Conservation (phyloP, 2,888 invertebrate species). For the Zaprionus lineosus region DNA sequence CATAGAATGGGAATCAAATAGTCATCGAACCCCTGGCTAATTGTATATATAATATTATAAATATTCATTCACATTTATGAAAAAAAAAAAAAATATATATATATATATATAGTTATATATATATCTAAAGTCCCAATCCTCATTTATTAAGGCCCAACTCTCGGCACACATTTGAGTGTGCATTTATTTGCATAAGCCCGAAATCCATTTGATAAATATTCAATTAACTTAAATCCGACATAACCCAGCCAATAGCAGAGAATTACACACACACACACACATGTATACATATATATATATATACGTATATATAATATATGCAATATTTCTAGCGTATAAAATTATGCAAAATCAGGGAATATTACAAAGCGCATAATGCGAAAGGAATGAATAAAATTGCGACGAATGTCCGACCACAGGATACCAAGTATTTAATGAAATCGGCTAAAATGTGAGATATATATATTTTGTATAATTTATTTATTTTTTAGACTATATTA, state of each 20-base stretch:
- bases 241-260: too few relatives aligned
- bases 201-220: slow-evolving; percentile 70
- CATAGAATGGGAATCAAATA: slow-evolving; percentile 10
- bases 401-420: background rate
- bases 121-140: too few relatives aligned
- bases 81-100: too few relatives aligned
- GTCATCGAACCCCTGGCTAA: slow-evolving; percentile 9
- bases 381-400: background rate
- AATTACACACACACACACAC: too few relatives aligned
- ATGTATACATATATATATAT: too few relatives aligned
- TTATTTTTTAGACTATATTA: too few relatives aligned
- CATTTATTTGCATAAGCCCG: slow-evolving; percentile 65
- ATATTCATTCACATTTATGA: too few relatives aligned
- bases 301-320: slow-evolving; percentile 12
- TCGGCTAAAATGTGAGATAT: too few relatives aligned
- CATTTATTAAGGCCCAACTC: slow-evolving; percentile 49
- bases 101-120: too few relatives aligned
- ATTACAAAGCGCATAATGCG: slow-evolving; percentile 21
- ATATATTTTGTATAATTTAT: too few relatives aligned
- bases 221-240: slow-evolving; percentile 49
- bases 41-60: too few relatives aligned
- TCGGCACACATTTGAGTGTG: slow-evolving; percentile 48
- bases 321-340: slow-evolving; percentile 39
- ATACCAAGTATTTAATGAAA: too few relatives aligned
- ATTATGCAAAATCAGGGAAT: slow-evolving; percentile 51